Conservation (phyloP, 2,888 invertebrate genomes). For the Pachymerium ferrugineum region DNA sequence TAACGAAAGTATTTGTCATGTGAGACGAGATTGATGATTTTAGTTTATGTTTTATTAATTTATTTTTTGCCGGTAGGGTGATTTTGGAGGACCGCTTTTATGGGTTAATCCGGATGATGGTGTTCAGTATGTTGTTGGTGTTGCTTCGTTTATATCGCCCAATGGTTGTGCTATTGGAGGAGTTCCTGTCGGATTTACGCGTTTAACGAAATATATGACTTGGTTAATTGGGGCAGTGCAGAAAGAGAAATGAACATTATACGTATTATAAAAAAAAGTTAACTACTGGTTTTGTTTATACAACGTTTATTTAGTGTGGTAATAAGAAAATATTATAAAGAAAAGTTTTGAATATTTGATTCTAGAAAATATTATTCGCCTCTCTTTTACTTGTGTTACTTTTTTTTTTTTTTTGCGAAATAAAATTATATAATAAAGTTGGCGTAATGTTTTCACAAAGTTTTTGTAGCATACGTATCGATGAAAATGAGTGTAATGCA, state of each 20-base stretch:
- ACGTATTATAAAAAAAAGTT: neutral
- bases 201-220: neutral
- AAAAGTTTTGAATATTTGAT: too few species aligned
- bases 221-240: slow-evolving; percentile 7
- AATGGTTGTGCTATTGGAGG: neutral
- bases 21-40: neutral
- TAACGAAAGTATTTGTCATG: slow-evolving; percentile 17
- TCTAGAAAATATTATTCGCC: too few species aligned
- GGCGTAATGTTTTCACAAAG: too few species aligned
- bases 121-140: neutral
- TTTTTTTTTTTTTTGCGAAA: too few species aligned
- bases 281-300: too few species aligned
- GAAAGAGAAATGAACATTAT: neutral
- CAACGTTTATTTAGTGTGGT: too few species aligned
- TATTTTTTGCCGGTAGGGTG: neutral
- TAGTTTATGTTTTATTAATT: neutral
- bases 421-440: too few species aligned
- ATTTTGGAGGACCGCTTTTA: slow-evolving; percentile 17
- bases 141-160: neutral
- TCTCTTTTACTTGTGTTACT: too few species aligned
- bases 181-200: neutral
- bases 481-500: too few species aligned
- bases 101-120: neutral
- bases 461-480: too few species aligned
- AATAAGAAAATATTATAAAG: too few species aligned